A percentile compares a stretch with the other conserved stretches of the same genome.
Conservation (phyloP, 1,140 invertebrate genomes). For the Archegozetes longisetosus region DNA sequence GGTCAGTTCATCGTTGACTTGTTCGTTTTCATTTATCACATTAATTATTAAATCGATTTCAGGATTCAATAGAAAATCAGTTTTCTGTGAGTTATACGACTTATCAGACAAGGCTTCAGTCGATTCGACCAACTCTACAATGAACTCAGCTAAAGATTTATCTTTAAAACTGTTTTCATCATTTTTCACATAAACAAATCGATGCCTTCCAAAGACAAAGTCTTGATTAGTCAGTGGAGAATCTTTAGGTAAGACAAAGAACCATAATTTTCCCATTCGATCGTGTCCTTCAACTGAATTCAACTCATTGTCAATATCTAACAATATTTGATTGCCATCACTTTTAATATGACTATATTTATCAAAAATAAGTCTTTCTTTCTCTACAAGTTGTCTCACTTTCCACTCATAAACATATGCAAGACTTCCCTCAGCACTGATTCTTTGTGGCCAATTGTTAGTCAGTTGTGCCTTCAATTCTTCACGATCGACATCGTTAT, state of each 20-base stretch:
- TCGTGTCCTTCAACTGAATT: neutral
- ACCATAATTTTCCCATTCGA: neutral
- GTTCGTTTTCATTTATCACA: conserved; percentile 11
- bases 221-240: neutral
- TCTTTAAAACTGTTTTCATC: neutral
- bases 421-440: conserved; percentile 5
- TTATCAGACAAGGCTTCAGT: neutral
- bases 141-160: neutral
- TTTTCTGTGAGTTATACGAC: neutral
- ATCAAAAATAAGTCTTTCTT: conserved; percentile 3
- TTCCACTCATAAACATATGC: conserved; percentile 12
- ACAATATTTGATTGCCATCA: neutral
- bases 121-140: neutral
- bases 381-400: neutral
- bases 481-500: neutral
- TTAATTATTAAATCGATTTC: conserved; percentile 12
- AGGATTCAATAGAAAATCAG: conserved; percentile 5
- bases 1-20: neutral
- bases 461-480: neutral
- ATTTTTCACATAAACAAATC: neutral
- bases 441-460: neutral
- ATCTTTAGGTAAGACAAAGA: neutral
- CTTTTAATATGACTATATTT: too few relatives aligned
- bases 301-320: neutral
- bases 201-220: neutral